A percentile compares a stretch with the other conserved stretches of the same genome.
phyloP scores from a whole-genome alignment of 1,140 invertebrate species.

The Anthonomus grandis region DNA sequence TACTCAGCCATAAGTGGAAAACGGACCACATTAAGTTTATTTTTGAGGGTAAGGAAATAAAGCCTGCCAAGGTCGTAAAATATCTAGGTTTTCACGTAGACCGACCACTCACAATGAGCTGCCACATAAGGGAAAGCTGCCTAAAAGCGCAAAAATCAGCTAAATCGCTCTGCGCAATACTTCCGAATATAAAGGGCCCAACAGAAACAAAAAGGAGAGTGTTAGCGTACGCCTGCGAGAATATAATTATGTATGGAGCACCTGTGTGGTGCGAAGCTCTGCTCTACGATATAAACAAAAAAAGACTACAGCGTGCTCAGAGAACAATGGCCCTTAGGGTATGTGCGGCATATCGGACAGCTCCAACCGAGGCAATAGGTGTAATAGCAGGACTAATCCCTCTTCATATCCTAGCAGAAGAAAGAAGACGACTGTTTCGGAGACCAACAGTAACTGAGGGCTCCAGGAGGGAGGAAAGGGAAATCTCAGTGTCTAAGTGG shows the following conservation, averaged over 20 bases:
- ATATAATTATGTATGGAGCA: conserved; percentile 2
- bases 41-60: too few relatives aligned
- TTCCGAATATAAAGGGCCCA: not conserved
- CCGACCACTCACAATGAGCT: not conserved
- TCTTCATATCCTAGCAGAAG: conserved; percentile 29
- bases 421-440: too few relatives aligned
- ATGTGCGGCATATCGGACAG: conserved; percentile 23
- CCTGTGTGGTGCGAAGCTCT: not conserved
- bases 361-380: conserved; percentile 21
- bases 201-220: not conserved
- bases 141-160: too few relatives aligned
- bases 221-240: not conserved
- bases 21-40: too few relatives aligned
- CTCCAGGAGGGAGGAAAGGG: not conserved
- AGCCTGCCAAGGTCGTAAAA: too few relatives aligned
- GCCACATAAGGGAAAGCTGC: not conserved
- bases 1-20: conserved; percentile 26
- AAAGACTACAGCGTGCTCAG: not conserved
- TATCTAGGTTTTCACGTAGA: not conserved
- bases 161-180: too few relatives aligned
- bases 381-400: conserved; percentile 26
- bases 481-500: conserved; percentile 2
- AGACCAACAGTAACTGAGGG: not conserved
- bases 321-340: not conserved
- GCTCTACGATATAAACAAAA: not conserved